Percentiles rank a stretch among this genome's conserved stretches.
Conservation (phyloP, 1,140 invertebrate species). For the Bombus difficillimus region DNA sequence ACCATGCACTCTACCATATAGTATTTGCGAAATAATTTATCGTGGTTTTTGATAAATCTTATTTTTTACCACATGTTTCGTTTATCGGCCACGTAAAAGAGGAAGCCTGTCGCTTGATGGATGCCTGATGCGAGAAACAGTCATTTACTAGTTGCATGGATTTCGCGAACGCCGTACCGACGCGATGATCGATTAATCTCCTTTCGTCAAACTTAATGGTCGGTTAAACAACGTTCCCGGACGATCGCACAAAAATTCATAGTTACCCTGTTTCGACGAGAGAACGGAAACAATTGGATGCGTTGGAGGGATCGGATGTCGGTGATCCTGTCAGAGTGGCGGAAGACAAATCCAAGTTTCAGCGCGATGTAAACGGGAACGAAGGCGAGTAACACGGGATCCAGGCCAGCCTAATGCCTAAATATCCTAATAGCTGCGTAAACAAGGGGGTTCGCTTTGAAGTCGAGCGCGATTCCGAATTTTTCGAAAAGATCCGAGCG, state of each 20-base stretch:
- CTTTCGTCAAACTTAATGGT: not conserved
- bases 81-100: too few relatives aligned
- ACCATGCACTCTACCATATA: too few relatives aligned
- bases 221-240: not conserved
- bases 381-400: conserved; percentile 45
- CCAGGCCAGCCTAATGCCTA: conserved; percentile 70
- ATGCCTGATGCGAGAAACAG: too few relatives aligned
- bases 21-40: too few relatives aligned
- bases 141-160: too few relatives aligned
- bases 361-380: conserved; percentile 39
- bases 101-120: too few relatives aligned
- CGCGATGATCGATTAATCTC: not conserved
- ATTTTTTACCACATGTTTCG: too few relatives aligned
- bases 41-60: too few relatives aligned
- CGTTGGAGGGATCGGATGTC: conserved; percentile 23
- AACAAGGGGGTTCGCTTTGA: conserved; percentile 76
- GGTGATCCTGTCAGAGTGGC: conserved; percentile 52
- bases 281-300: conserved; percentile 8
- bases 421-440: conserved; percentile 82
- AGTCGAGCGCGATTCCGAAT: conserved; percentile 73
- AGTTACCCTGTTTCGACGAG: too few relatives aligned
- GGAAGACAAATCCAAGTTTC: conserved; percentile 58
- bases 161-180: too few relatives aligned
- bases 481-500: conserved; percentile 77
- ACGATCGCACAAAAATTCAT: not conserved